phyloP scores from a whole-genome alignment of 1,140 invertebrate genomes.

The Drosophila pseudoobscura region DNA sequence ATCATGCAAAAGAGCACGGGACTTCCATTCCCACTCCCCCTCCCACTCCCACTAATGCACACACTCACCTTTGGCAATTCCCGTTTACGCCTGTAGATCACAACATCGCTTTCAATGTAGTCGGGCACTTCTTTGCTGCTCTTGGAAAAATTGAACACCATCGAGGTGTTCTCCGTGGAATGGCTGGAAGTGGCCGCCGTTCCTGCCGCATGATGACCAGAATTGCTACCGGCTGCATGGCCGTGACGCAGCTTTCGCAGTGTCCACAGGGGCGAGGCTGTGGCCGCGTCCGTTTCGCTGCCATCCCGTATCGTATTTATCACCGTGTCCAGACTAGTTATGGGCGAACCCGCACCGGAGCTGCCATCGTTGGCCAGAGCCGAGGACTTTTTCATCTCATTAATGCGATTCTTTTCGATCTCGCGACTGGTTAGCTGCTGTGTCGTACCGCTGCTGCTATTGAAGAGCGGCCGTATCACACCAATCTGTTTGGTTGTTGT shows the following conservation, averaged over 20 bases:
- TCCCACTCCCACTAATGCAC: too few relatives aligned
- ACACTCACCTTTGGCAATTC: conserved; percentile 89
- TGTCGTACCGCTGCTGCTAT: conserved; percentile 32
- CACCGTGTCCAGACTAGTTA: conserved; percentile 70
- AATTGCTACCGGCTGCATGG: conserved; percentile 33
- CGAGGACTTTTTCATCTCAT: conserved; percentile 86
- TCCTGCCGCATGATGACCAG: conserved; percentile 17
- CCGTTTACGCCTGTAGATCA: conserved; percentile 87
- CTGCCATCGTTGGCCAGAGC: conserved; percentile 64
- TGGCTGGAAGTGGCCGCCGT: conserved; percentile 46
- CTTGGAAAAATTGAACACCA: conserved; percentile 93
- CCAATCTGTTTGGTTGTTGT: conserved; percentile 70
- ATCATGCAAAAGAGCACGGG: too few relatives aligned
- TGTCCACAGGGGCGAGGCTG: conserved; percentile 69
- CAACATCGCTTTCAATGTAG: conserved; percentile 94
- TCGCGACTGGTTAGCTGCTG: conserved; percentile 86
- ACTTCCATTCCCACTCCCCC: too few relatives aligned
- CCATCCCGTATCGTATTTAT: conserved; percentile 82
- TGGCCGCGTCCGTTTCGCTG: conserved; percentile 84
- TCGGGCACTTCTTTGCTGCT: conserved; percentile 92
- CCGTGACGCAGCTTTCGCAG: conserved; percentile 61
- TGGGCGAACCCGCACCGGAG: conserved; percentile 24
- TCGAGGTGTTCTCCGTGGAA: conserved; percentile 85
- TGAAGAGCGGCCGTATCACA: conserved; percentile 71
- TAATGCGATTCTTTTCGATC: conserved; percentile 89